phyloP scores from a whole-genome alignment of 1,140 invertebrate genomes.

The Drosophila guanche region DNA sequence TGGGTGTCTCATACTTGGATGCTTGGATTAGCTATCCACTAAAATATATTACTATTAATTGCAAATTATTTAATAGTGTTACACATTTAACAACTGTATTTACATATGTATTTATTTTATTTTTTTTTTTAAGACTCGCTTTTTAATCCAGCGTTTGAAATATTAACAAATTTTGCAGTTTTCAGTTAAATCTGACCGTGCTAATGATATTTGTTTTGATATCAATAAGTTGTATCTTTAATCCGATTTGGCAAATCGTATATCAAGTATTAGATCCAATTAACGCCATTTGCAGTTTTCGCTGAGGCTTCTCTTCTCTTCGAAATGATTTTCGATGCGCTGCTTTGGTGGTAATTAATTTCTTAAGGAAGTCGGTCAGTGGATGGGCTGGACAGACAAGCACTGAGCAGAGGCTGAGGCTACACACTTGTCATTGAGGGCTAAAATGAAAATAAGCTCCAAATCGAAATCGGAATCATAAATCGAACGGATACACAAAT shows the following conservation, averaged over 20 bases:
- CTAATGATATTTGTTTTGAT: too few species aligned
- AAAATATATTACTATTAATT: too few species aligned
- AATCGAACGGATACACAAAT: conserved; percentile 34
- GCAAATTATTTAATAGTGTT: too few species aligned
- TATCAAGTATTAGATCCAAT: conserved; percentile 11
- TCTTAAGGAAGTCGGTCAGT: conserved; percentile 29
- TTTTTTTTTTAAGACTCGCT: too few species aligned
- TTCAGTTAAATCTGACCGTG: too few species aligned
- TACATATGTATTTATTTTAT: too few species aligned
- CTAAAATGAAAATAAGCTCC: conserved; percentile 29
- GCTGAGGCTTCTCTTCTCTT: conserved; percentile 15
- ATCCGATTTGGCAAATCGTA: conserved; percentile 25
- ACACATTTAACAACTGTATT: too few species aligned
- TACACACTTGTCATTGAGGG: conserved; percentile 43
- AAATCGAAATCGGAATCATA: conserved; percentile 22
- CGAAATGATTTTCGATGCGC: conserved; percentile 7
- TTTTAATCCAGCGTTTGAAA: too few species aligned
- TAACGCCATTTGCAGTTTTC: conserved; percentile 11
- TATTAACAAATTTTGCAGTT: too few species aligned
- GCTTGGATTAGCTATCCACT: too few species aligned
- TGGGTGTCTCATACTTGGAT: too few species aligned
- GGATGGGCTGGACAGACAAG: conserved; percentile 11
- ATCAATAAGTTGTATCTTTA: conserved; percentile 4
- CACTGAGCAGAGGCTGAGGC: background rate
- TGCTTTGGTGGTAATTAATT: conserved; percentile 31